Percentiles rank a stretch among this genome's conserved stretches.
Conservation (phyloP, 2,797 vertebrate species). For the Sylvia borin region DNA sequence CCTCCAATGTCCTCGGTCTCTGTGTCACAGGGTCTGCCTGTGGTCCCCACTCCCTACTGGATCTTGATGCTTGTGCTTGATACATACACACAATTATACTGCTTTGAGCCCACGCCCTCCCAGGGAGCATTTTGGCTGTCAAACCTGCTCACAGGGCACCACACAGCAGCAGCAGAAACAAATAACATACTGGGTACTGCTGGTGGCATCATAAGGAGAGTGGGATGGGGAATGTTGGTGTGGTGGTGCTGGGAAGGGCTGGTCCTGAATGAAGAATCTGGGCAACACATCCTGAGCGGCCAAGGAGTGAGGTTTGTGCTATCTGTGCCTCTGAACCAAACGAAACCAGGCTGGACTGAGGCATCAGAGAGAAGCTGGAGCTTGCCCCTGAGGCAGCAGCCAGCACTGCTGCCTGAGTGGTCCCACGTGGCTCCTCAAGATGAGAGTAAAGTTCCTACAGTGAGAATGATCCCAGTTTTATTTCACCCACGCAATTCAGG, state of each 20-base stretch:
- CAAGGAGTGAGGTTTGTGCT: neutral
- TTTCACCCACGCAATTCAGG: neutral
- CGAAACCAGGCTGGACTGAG: neutral
- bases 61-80: neutral
- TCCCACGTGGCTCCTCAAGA: neutral
- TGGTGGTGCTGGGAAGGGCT: neutral
- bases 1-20: neutral
- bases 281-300: rapidly evolving
- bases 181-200: neutral
- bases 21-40: neutral
- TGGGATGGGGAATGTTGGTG: rapidly evolving
- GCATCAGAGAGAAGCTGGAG: neutral
- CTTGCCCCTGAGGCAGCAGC: neutral
- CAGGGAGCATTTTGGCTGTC: neutral
- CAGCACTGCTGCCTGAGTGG: neutral
- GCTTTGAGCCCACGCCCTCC: rapidly evolving
- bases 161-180: neutral
- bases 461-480: neutral
- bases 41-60: neutral
- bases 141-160: neutral
- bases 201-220: neutral
- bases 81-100: rapidly evolving
- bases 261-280: neutral
- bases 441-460: neutral
- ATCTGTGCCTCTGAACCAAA: neutral